Base-by-base conservation (phyloP, 2,113 vertebrate genomes). In the Leptocoma aspasia region DNA sequence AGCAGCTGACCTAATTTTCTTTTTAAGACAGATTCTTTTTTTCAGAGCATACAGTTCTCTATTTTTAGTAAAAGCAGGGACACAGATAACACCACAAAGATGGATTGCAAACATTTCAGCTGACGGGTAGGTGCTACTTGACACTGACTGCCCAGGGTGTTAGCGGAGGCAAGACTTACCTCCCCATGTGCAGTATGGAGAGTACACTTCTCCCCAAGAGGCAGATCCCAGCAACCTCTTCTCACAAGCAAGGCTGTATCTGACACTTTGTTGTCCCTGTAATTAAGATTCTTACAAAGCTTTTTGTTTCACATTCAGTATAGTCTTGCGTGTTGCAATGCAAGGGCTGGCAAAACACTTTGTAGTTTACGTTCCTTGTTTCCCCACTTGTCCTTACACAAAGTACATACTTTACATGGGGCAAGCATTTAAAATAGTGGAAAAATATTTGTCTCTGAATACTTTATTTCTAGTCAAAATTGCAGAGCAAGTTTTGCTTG, bases 141-240 rank as follows among this genome's bases (percentile, higher is more conserved):
- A 66, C 27, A n/a, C 7, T 19, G 21, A 69, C 11, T 39, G 44
- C 19, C 42, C 19, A 59, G 35, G 9, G 31, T 16, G 8, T 53
- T 37, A 65, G 15, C 0, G 0, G 10, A 85, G 13, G 28, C 3
- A 66, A 47, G 45, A 80, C 9, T 5, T 26, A 14, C 4, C 35
- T 66, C 24, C 7, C 13, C 30, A 39, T 4, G 6, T 35, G n/a
- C 2, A 0, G 19, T 7, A 23, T 3, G 7, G 8, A 47, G 23
- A 2, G 1, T 8, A 22, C 18, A 8, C 7, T 59, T 54, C 44
- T 28, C 20, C 5, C 37, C 7, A 17, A 17, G 6, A 89, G 11
- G 10, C 11, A 85, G 72, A 90, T n/a, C 21, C 19, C 35, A 86
- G 24, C 30, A 80, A 76, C 4, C 16, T 53, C n/a, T 80, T 65